Evolutionary conservation across 1,140 invertebrate genomes (phyloP), one percentile per base, ranked within the genome.

Genomic region (Drosophila ficusphila): DNA sequence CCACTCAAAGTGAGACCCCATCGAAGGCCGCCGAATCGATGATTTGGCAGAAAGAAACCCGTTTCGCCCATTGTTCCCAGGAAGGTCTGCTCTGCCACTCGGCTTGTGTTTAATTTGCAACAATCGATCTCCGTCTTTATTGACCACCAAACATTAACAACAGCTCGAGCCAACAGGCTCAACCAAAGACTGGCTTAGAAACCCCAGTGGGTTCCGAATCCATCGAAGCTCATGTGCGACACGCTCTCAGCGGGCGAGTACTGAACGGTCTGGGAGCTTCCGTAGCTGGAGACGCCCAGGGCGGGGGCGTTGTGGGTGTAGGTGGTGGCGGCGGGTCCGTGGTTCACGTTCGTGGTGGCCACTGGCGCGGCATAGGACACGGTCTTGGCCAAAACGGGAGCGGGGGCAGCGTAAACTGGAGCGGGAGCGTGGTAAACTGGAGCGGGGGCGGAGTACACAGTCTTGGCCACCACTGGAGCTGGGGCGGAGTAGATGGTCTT

Each of bases 221-320:
- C 92, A 57, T 91, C 90, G 90, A 92, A 93, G 75, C 90, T 91
- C 65, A 93, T 92, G 78, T 94, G 92, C 23, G 93, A 92, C 19
- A 93, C 93, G 51, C 91, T 90, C 61, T 92, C 90, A 21, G 93
- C 93, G 62, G 93, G 93, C 23, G 93, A 93, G 56, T 93, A 93
- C 57, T 85, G 86, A 0, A 91, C 86, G 29, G 90, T 90, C 68
- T 91, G 90, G 46, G 76, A 64, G 90, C 89, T 76, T 29, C 89
- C 89, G 90, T 91, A 71, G 92, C 93, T 74, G 57, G 89, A 89
- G 23, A 91, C 89, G 29, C 90, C 79, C 39, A 83, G 44, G 2
- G 81, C 81, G 25, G 91, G 91, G 19, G 91, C 91, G 57, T 92
- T 90, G 60, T 92, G 91, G 18, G 71, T 74, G 58, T 91, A 91